Base-by-base conservation (phyloP, 2,113 vertebrate species). In the Myotis davidii region DNA sequence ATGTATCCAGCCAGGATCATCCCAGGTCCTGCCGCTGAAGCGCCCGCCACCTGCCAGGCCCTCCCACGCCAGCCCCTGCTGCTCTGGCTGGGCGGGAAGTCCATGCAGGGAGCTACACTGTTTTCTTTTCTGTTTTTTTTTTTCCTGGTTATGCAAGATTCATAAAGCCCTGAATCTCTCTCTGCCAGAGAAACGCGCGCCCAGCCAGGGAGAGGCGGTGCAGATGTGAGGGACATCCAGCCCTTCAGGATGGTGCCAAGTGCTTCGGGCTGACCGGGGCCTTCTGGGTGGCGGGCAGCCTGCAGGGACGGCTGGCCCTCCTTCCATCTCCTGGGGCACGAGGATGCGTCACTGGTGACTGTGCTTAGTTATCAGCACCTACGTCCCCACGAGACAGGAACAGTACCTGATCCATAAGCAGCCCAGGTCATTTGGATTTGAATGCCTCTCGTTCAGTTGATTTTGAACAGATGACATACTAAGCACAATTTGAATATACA, bases 121-220 rank as follows among this genome's bases (percentile, higher is more conserved):
- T 9, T 48, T 42, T 64, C 48, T 25, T 9, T 9, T 5, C 39
- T 14, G 4, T 14, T 2, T 1, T 1, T 18, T 29, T 17, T 39
- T 23, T 14, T 50, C 61, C 61, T 65, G 32, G 54, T 18, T 23
- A 29, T 8, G 9, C 16, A 48, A 84, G 20, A 3, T 34, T 45
- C 20, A 20, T 13, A 61, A 67, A 86, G 37, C 20, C 34, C 34
- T 7, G 13, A 14, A 6, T 37, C 34, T 64, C 72, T 82, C 29
- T 83, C 23, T 34, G 34, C 64, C 52, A 2, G 34, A 45, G 52
- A 73, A 64, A 64, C 7, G 25, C 9, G 3, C 0, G 2, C 32
- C 13, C 32, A 11, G 5, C 37, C 13, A 0, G 9, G 0, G 17
- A 48, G 52, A 42, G 21, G 9, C 3, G 0, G 1, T 3, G n/a